Percentiles rank a stretch among this genome's conserved stretches.
These are phyloP conservation scores for Odontocerum albicorne DNA, from an alignment of 2,888 invertebrate species.

Conservation along the genomic window DNA sequence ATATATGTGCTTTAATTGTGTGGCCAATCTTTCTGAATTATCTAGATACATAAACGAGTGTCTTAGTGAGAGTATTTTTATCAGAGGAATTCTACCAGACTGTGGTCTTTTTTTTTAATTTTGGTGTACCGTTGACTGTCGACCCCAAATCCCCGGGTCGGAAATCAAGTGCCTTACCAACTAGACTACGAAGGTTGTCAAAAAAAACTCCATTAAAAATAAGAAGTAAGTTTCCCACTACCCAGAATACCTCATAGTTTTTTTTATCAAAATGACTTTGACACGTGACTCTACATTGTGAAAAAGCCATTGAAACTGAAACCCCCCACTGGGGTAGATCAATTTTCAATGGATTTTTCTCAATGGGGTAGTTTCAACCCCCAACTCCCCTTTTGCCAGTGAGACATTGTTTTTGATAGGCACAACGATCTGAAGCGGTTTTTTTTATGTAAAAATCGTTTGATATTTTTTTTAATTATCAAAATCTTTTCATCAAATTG, in stretches of 20 bases:
- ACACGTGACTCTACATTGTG: constrained; percentile 34
- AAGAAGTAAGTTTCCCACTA: no score
- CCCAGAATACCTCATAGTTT: not conserved
- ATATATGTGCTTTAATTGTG: no score
- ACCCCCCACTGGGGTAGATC: constrained; percentile 21
- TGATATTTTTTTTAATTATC: constrained; percentile 22
- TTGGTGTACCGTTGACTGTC: no score
- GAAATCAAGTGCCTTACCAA: no score
- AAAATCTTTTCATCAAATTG: constrained; percentile 8
- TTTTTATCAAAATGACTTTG: constrained; percentile 30
- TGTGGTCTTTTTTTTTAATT: no score
- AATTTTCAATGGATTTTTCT: constrained; percentile 31
- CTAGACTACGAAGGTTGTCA: no score
- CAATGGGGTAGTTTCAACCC: constrained; percentile 14
- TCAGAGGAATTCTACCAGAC: no score
- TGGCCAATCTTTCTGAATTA: no score
- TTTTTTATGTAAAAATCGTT: constrained; percentile 19
- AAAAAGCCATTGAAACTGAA: constrained; percentile 32
- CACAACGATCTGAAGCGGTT: not conserved
- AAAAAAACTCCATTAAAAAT: no score
- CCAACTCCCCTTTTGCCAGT: constrained; percentile 3
- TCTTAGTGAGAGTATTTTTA: no score
- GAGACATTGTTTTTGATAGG: constrained; percentile 24
- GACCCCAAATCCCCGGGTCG: no score
- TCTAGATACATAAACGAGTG: no score